Evolutionary conservation across 2,113 vertebrate genomes (phyloP), one percentile per base, ranked within the genome.

Genomic region (Monopterus albus): DNA sequence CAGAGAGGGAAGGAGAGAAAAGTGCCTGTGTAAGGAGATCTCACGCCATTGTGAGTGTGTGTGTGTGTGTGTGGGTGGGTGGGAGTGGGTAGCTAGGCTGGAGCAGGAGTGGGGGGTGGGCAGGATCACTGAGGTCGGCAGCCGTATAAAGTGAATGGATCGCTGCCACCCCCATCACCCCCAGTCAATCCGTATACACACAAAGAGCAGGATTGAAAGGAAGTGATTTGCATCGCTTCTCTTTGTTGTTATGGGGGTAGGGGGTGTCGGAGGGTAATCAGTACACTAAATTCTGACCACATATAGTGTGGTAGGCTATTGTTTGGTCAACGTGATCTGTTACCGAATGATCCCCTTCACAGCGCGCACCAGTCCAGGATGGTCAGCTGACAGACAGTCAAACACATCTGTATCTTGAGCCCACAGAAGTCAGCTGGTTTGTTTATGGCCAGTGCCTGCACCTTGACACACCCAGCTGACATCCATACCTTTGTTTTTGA

Each of bases 221-320:
- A 92, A 88, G 87, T 86, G 72, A 92, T 94, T 93, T 93, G 92
- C 91, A 93, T 93, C 81, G 78, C 83, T 72, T 62, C 80, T 73
- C 72, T 79, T 50, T 60, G 56, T 78, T 7, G 47, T n/a, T n/a
- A n/a, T n/a, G 26, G 76, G 72, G 64, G 78, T 71, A 81, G 89
- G 50, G 21, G 75, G 66, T 84, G 87, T 79, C 60, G 59, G n/a
- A 51, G 47, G 51, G 12, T 21, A 56, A 31, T 20, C 47, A 0
- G 40, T 43, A 35, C 29, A 14, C 43, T 43, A 2, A 43, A 53
- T 51, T 56, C 63, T 50, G 79, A 65, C 68, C 53, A 42, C 39
- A 29, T 3, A 12, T n/a, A n/a, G n/a, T n/a, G n/a, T n/a, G n/a
- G 55, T 10, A 10, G 5, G 5, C 29, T n/a, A n/a, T 60, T 73